Base-by-base conservation (phyloP, 2,113 vertebrate species). In the Osmerus mordax region DNA sequence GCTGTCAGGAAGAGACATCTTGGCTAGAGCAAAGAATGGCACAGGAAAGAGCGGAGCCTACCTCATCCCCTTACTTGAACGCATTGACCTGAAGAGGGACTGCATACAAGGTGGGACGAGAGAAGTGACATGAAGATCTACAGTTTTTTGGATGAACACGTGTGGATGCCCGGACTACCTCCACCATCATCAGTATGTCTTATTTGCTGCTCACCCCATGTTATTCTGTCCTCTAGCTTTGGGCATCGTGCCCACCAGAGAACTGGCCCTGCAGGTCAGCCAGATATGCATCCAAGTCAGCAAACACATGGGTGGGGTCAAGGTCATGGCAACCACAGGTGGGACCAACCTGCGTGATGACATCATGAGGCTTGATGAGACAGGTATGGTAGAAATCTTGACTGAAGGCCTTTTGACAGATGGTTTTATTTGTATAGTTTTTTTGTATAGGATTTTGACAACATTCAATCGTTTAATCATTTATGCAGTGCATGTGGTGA, bases 31-130 rank as follows among this genome's bases (percentile, higher is more conserved):
- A 80, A 99, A 99, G 92, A 99, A 99, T 5, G 97, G 97, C 91
- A 99, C 97, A 77, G 97, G 97, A 91, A 99, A 99, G 94, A 99
- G 97, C 73, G 97, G 97, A 92, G 97, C 97, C 96, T 99, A 99
- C 97, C 97, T 99, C 96, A 99, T 99, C 94, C 97, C 97, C 93
- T 96, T 99, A 97, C 96, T 99, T 96, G 97, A 99, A 96, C 94
- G 97, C 81, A 97, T 99, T 87, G 97, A 99, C 94, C 94, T 99
- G 91, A 99, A 99, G 94, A 98, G 91, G 92, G 96, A 98, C 91
- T 95, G 93, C 90, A 98, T 99, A 94, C 97, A 99, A 96, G 97
- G 97, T 98, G 76, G 89, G 91, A 3, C 3, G 5, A 0, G 18
- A 65, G 13, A 4, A 7, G 16, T 36, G 4, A 29, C 13, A n/a